Base-by-base conservation (phyloP, 2,113 vertebrate species). In the Spea multiplicata region DNA sequence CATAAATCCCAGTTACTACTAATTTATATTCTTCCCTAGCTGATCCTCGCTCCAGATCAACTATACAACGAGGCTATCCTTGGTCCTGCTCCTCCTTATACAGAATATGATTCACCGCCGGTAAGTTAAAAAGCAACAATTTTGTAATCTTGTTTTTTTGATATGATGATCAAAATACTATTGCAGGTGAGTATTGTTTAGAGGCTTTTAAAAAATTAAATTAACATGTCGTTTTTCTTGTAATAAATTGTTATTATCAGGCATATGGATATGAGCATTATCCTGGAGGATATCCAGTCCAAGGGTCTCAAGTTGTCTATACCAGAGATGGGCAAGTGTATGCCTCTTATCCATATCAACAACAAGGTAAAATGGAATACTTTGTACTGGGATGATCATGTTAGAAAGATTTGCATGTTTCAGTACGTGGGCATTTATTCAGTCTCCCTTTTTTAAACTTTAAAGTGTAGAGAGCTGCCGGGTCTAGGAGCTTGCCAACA, bases 41-140 rank as follows among this genome's bases (percentile, higher is more conserved):
- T 85, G 13, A 92, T 88, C 0, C 1, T 91, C 80, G 91, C 88
- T 79, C 88, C 90, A 66, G 86, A 91, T 4, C 83, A 88, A 71
- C 83, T 91, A 59, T 90, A 89, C 3, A 90, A 93, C 72, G 90
- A 92, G 71, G 89, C 84, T 8, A 83, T 84, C 0, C 80, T 91
- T 75, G 90, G 85, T 71, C 87, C 91, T 0, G 89, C 89, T 0
- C 92, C 92, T 73, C 92, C 92, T 67, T 93, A 93, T 14, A 87
- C 88, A 67, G 86, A 90, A 6, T 93, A 89, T 49, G 90, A 89
- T 12, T 82, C 90, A n/a, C 90, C 91, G 0, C 84, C 90, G 83
- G 68, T 46, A 0, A 83, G 78, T 47, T 4, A 6, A 30, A 0
- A 53, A 50, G 4, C 59, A 10, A 52, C 30, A 30, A 30, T 30